Evolutionary conservation across 1,140 invertebrate species (phyloP), one percentile per base, ranked within the genome.

Genomic region (Eumaeus atala): DNA sequence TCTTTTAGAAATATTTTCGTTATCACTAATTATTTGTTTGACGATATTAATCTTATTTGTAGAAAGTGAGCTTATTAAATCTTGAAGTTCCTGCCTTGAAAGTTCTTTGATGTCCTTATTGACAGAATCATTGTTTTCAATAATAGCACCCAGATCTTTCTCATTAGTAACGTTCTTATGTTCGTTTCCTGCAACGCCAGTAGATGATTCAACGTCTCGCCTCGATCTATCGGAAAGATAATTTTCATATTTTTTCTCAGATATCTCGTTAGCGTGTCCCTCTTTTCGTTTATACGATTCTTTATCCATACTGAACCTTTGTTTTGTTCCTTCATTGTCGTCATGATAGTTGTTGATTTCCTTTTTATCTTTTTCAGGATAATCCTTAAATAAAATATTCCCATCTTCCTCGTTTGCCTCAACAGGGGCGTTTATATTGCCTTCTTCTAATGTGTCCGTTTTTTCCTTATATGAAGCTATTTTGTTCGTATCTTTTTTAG

Each of bases 21-120:
- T 62, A 33, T 48, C 70, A 10, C 74, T 72, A 21, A 85, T 83
- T 21, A 87, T 78, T 65, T 77, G 77, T 51, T 74, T 76, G 14
- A 87, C 62, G 9, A 87, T 57, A 21, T 54, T 61, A 67, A 70
- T 74, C 67, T 85, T 87, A 49, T 85, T 80, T 21, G 75, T 74
- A 6, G 80, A 70, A 11, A 87, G 65, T 14, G 80, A 78, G 48
- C 69, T 76, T 7, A 83, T 52, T 17, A 87, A 55, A 52, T 82
- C 70, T 54, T 85, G 69, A 38, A 87, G 53, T 64, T 87, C 82
- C 51, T 77, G 61, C 51, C 64, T 69, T 0, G 78, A 75, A 17
- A 85, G 60, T 79, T 84, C 65, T 77, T 81, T 34, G 84, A 73
- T 52, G 79, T 80, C 50, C 63, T 71, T 64, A 76, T 75, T 85